These are phyloP conservation scores for Hyperopisus bebe DNA, from an alignment of 2,113 vertebrate species.

Conservation along the genomic window DNA sequence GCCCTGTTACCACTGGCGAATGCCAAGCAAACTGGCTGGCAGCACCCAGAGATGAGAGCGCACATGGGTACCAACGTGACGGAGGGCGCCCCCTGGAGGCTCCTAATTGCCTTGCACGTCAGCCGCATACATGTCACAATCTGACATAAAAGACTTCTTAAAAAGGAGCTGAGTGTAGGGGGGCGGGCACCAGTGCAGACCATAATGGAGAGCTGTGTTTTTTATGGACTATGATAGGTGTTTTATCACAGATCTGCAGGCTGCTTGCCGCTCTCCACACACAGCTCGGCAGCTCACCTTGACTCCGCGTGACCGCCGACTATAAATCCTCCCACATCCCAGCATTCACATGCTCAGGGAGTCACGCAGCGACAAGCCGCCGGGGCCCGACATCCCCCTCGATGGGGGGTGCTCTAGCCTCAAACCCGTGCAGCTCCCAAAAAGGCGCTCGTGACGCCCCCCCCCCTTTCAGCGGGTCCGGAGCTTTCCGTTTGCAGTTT, in stretches of 20 bases:
- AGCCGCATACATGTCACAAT: neutral
- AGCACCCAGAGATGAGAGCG: neutral
- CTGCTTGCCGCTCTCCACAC: neutral
- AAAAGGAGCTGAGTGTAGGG: neutral
- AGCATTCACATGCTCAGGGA: slow-evolving; percentile 9
- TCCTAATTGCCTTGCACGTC: neutral
- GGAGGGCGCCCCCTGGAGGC: neutral
- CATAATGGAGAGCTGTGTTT: slow-evolving; percentile 11
- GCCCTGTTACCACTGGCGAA: neutral
- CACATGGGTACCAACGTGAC: neutral
- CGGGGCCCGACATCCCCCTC: neutral
- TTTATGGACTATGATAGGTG: slow-evolving; percentile 6
- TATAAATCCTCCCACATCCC: slow-evolving; percentile 34
- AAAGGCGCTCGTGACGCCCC: neutral
- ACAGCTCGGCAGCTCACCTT: slow-evolving; percentile 31
- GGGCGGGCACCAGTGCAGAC: neutral
- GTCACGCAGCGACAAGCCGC: neutral
- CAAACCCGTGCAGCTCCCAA: neutral
- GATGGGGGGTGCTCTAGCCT: too few relatives aligned
- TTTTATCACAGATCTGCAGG: slow-evolving; percentile 24
- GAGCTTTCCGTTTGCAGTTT: neutral
- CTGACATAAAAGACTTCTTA: neutral
- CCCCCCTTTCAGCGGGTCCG: neutral
- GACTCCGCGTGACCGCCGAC: neutral
- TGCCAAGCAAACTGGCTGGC: neutral